Base-by-base conservation (phyloP, 2,888 invertebrate genomes). In the Stenichneumon culpator region DNA sequence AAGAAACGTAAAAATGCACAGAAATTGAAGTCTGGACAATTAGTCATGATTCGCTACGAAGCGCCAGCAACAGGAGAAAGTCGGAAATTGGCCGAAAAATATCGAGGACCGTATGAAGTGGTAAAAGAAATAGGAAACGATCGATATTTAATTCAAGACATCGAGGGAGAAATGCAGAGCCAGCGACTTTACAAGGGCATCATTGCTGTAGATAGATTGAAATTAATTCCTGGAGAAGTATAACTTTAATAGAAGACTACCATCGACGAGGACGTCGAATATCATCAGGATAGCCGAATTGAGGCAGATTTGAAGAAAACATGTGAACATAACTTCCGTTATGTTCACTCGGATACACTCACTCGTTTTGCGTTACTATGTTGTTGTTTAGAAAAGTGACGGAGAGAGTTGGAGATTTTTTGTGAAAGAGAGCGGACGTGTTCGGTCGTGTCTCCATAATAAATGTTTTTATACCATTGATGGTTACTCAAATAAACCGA, bases 81-180 rank as follows among this genome's bases (percentile, higher is more conserved):
- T 67, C 0, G 77, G 67, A 68, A 84, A 65, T 69, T 84, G 11
- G 28, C 22, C 16, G 63, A 69, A 47, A 82, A 85, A 77, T 85
- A 80, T 11, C 39, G 39, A 39, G 39, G 39, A 1, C 39, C 39
- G 5, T 86, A 86, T 60, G 85, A 86, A 44, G 75, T 85, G 9
- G 82, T 82, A 0, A 85, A 85, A 69, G 69, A 44, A 25, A 36
- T 86, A 44, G 79, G 72, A 11, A 84, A 72, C 7, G 86, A 86
- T 75, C 28, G 84, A 44, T 86, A 85, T 63, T 28, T 86, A 25
- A 50, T 86, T 11, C 68, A 86, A 69, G 86, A 86, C 28, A 84
- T 86, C n/a, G 79, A 86, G 47, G 82, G 82, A 16, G 82, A 86
- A 60, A 72, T 82, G 25, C 85, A 83, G 78, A 86, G 86, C 79